phyloP scores from a whole-genome alignment of 1,140 invertebrate genomes.

The Anoplolepis gracilipes region DNA sequence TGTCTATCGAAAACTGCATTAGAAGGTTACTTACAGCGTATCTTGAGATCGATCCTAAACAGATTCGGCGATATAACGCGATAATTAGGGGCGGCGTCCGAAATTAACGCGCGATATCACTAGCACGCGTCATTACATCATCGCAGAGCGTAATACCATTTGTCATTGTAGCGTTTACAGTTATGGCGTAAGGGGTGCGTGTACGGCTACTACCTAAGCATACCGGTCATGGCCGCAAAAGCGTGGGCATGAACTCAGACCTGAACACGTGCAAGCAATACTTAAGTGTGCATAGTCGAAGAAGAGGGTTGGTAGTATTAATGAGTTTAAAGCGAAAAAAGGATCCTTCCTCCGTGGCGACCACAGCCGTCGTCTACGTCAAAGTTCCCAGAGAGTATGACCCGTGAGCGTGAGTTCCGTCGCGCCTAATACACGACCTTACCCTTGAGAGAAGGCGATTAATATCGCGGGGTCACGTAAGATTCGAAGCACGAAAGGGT shows the following conservation, averaged over 20 bases:
- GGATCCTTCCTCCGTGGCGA: background rate
- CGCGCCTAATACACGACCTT: constrained; percentile 76
- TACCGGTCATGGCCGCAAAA: constrained; percentile 51
- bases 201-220: background rate
- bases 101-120: constrained; percentile 55
- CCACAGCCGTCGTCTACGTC: constrained; percentile 18
- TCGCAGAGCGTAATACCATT: constrained; percentile 23
- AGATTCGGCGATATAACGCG: constrained; percentile 18
- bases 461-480: constrained; percentile 78
- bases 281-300: background rate
- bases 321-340: background rate
- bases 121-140: constrained; percentile 34
- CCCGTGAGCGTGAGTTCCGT: constrained; percentile 7
- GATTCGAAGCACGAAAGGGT: constrained; percentile 61
- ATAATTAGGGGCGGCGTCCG: constrained; percentile 30
- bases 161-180: constrained; percentile 43
- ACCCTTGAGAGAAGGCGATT: constrained; percentile 76
- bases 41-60: constrained; percentile 17
- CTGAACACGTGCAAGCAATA: background rate
- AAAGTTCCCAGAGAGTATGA: constrained; percentile 28
- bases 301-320: background rate
- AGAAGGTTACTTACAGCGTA: background rate
- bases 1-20: background rate
- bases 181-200: constrained; percentile 19
- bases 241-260: background rate